Base-by-base conservation (phyloP, 1,140 invertebrate genomes). In the Oppia nitens region DNA sequence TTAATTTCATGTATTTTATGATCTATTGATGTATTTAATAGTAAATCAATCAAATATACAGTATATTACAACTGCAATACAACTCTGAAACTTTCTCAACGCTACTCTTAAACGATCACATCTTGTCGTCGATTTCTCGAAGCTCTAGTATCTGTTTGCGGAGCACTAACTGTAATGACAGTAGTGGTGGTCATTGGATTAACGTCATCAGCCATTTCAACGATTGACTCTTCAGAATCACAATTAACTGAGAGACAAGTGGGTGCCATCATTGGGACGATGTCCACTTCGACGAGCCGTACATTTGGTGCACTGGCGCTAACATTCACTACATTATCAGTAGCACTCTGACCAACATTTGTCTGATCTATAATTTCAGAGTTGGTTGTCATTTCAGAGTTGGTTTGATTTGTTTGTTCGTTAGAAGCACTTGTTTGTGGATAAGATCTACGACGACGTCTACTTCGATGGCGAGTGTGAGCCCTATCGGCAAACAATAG, bases 401-500 rank as follows among this genome's bases (percentile, higher is more conserved):
- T 24, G 20, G 17, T 21, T 20, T 55, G 3, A 17, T n/a, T 12
- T 4, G 6, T 14, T 6, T 28, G 6, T 28, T 6, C 6, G 21
- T 51, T 24, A 4, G 21, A 23, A 25, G 21, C n/a, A 51, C 6
- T 51, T 14, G 14, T 51, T 25, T 24, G 21, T 28, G 21, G 49
- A 25, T 51, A 28, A 51, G 49, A 28, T 51, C 27, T 24, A 4
- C 25, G 47, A 14, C 45, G 14, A 27, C 27, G n/a, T 6, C 45
- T 32, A 20, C 20, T 27, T 20, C 28, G 47, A 49, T 20, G 47
- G 12, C 21, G 17, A 28, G 4, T 25, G 4, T 24, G 27, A 51
- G 49, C 21, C n/a, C 45, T 48, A 28, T 32, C 26, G 2, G 28
- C n/a, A 12, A 32, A 47, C 47, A 80, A 79, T 58, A 66, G 63